Base-by-base conservation (phyloP, 2,888 invertebrate species). In the Yponomeuta evonymella region DNA sequence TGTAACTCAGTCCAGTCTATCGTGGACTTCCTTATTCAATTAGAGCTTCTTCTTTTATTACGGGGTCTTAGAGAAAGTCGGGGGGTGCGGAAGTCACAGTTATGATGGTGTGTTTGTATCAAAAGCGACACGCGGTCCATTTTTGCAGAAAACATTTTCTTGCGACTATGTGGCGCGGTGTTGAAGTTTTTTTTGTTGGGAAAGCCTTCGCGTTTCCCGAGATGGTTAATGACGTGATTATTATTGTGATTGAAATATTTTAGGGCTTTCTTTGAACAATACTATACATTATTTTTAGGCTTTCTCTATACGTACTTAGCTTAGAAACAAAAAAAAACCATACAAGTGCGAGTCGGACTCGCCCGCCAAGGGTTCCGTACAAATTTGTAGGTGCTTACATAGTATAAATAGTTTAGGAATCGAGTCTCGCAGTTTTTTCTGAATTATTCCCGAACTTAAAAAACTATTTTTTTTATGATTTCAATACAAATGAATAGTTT, bases 61-160 rank as follows among this genome's bases (percentile, higher is more conserved):
- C 30, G 43, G n/a, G 23, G 30, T 8, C 58, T 67, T 12, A 33
- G 0, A 10, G 4, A 3, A 29, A 36, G 11, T 6, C 67, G 71
- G 71, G 43, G 69, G 71, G 71, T 15, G 72, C 23, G 72, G 75
- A 48, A 77, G 83, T 62, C 79, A 81, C 72, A 15, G 33, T 33
- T 73, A 73, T 51, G 70, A 70, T 78, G 78, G 79, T 68, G 72
- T 30, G 70, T 73, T 75, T 76, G 75, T 79, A 81, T 79, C 76
- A 80, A 80, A 77, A 79, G 77, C 76, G 75, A 72, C 73, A 15
- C 51, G 51, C 73, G 77, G 74, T 76, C 76, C 73, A 78, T 79
- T 80, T 81, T 79, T 77, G 77, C 74, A 75, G 77, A 82, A 79
- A 81, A 79, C 74, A 80, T 81, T 83, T 84, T 82, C 80, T 77